Base-by-base conservation (phyloP, 2,797 vertebrate genomes). In the Helostoma temminkii region DNA sequence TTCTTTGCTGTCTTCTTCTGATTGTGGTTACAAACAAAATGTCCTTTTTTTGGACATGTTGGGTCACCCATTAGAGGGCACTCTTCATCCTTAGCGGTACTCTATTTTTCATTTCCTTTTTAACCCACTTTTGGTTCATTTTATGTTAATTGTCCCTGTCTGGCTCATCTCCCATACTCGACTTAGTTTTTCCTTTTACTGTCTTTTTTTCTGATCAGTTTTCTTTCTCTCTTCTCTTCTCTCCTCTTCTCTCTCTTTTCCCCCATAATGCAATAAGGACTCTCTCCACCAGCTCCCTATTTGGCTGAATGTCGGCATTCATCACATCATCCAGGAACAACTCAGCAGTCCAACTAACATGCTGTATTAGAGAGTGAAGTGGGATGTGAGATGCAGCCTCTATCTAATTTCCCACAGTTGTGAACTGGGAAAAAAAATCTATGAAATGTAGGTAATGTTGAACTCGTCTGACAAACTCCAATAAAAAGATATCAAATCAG, bases 261-360 rank as follows among this genome's bases (percentile, higher is more conserved):
- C 16, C 30, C 22, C 5, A 11, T 46, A 72, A 59, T 63, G 26
- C 60, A 78, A 30, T 69, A 71, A 79, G 59, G 21, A 69, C 49
- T 58, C 45, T 50, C 47, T 72, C 58, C 60, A 74, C 67, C 50
- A 66, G 56, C 58, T 84, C 80, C 63, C 71, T 11, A 26, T 61
- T 80, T 66, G 72, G 63, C 67, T 67, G 58, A 69, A 74, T 72
- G 81, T 84, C 59, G 8, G 55, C 72, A 78, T 85, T 86, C 78
- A 90, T 89, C 85, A 79, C 66, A 73, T 87, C 81, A 88, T 74
- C 65, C 69, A 68, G 74, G 62, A 86, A 64, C 67, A 69, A 54
- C 72, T 70, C 74, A 77, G 70, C 71, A 74, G 54, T 52, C 63
- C 34, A 59, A 16, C 61, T 79, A 82, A 84, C 73, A 32, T 58